A percentile compares a stretch with the other conserved stretches of the same genome.
Conservation (phyloP, 2,797 vertebrate genomes). For the Mus caroli region DNA sequence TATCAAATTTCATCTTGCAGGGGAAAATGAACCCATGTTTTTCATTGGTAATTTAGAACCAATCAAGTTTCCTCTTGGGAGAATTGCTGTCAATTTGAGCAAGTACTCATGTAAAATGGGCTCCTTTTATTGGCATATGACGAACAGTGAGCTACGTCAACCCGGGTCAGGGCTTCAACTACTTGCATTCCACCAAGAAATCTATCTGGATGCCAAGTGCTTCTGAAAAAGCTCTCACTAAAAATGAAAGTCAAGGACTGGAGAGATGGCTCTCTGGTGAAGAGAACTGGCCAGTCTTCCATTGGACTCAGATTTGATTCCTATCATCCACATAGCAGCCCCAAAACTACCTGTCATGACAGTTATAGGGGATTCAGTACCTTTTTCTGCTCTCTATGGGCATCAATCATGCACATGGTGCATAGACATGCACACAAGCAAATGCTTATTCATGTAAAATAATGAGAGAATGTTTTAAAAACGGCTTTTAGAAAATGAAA, state of each 20-base stretch:
- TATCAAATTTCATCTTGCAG: conserved; percentile 22
- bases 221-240: conserved; percentile 1
- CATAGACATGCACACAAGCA: not conserved
- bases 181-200: not conserved
- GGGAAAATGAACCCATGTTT: not conserved
- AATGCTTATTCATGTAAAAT: not conserved
- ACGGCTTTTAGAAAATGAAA: not conserved
- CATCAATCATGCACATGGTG: too few relatives aligned
- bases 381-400: not conserved
- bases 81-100: not conserved
- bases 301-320: not conserved
- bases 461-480: not conserved
- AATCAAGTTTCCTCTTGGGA: not conserved
- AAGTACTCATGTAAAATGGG: not conserved
- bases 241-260: not conserved
- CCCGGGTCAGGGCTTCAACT: not conserved
- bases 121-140: not conserved
- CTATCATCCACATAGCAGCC: not conserved
- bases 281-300: too few relatives aligned
- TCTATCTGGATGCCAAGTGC: not conserved
- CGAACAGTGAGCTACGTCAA: not conserved
- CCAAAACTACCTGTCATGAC: not conserved
- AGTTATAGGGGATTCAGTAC: not conserved
- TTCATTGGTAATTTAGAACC: conserved; percentile 25
- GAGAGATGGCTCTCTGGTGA: not conserved